phyloP scores from a whole-genome alignment of 1,140 invertebrate species.

The Matsumurasca onukii region DNA sequence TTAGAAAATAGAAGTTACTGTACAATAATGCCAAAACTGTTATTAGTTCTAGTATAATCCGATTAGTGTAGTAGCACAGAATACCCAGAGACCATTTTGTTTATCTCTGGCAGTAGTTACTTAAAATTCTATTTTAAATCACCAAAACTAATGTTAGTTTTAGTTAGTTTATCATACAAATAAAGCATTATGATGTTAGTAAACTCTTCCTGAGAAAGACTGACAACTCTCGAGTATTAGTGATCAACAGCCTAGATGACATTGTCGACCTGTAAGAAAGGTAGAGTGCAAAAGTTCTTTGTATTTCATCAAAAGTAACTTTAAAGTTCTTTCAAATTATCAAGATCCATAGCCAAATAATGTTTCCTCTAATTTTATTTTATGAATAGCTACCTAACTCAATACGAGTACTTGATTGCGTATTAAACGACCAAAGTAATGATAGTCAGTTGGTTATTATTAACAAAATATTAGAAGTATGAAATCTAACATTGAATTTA shows the following conservation, averaged over 20 bases:
- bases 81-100: too few relatives aligned
- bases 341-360: not conserved
- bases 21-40: too few relatives aligned
- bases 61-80: too few relatives aligned
- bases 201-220: slow-evolving; percentile 29
- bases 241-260: not conserved
- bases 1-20: too few relatives aligned
- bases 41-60: too few relatives aligned
- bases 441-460: not conserved
- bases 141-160: too few relatives aligned
- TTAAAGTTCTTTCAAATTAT: too few relatives aligned
- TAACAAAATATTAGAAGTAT: not conserved
- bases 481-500: not conserved
- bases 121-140: too few relatives aligned
- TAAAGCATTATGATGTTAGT: too few relatives aligned
- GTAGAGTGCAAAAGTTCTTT: not conserved
- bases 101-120: too few relatives aligned
- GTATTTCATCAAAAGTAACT: not conserved
- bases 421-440: not conserved
- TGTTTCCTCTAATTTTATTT: not conserved
- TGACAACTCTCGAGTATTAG: not conserved
- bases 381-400: not conserved
- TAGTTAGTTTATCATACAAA: too few relatives aligned
- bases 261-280: not conserved
- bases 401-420: not conserved